These are phyloP conservation scores for Empidonax traillii DNA, from an alignment of 2,113 vertebrate species.

Conservation along the genomic window DNA sequence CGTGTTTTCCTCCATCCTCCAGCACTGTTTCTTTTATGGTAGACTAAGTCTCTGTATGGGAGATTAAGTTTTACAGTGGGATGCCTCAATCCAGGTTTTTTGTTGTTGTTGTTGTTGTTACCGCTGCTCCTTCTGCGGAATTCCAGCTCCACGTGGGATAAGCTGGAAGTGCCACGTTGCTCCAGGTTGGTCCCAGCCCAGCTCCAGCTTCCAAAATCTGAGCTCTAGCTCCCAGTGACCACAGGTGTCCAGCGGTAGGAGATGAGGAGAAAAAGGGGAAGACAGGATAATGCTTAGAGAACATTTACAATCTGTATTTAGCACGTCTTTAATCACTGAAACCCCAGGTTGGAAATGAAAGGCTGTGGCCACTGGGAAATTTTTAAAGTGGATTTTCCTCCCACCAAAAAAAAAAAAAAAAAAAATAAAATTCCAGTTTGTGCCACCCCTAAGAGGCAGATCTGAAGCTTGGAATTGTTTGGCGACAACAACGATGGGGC, in stretches of 20 bases:
- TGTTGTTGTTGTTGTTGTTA: background rate
- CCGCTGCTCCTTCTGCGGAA: background rate
- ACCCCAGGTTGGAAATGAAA: background rate
- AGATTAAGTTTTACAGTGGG: background rate
- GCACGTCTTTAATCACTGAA: background rate
- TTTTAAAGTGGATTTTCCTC: background rate
- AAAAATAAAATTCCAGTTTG: background rate
- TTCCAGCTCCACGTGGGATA: background rate
- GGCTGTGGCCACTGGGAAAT: background rate
- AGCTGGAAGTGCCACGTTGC: background rate
- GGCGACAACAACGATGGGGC: fast-evolving
- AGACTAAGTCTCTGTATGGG: background rate
- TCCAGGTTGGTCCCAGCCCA: fast-evolving
- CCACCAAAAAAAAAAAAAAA: background rate
- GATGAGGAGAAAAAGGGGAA: background rate
- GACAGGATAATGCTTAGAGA: background rate
- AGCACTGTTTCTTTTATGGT: background rate
- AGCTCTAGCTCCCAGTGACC: background rate
- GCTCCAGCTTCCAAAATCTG: fast-evolving
- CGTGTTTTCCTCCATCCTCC: background rate
- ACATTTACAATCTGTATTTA: background rate
- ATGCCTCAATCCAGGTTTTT: background rate
- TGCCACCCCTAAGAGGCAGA: background rate
- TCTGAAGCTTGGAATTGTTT: background rate
- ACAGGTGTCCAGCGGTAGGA: background rate